Conservation (phyloP, 2,797 vertebrate genomes). For the Chromobotia macracanthus region DNA sequence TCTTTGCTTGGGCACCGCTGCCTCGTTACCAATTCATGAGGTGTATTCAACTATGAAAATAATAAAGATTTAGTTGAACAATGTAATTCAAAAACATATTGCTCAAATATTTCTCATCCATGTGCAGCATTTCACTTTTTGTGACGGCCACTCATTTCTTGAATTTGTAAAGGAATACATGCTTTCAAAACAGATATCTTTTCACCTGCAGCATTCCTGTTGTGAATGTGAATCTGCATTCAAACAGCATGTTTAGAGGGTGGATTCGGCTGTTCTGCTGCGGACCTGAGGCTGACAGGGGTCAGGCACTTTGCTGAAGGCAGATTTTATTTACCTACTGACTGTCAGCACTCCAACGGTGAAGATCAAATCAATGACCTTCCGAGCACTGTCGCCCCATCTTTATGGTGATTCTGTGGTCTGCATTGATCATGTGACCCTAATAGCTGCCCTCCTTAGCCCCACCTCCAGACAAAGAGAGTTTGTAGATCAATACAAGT, state of each 20-base stretch:
- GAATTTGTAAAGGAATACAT: not conserved
- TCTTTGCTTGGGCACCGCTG: constrained; percentile 24
- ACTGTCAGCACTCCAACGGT: constrained; percentile 23
- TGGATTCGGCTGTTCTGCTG: constrained; percentile 6
- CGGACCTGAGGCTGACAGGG: constrained; percentile 18
- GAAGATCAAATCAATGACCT: constrained; percentile 38
- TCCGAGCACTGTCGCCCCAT: not conserved
- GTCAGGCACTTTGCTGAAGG: constrained; percentile 18
- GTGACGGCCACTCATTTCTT: not conserved
- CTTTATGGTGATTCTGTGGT: constrained; percentile 7
- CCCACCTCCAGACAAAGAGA: constrained; percentile 8
- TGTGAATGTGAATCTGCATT: not conserved
- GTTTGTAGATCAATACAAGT: constrained; percentile 18
- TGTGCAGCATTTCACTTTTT: not conserved
- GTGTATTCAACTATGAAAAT: constrained; percentile 33
- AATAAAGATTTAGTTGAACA: constrained; percentile 41
- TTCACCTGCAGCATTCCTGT: not conserved
- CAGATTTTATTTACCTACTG: not conserved
- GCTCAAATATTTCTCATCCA: constrained; percentile 13
- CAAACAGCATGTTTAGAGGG: not conserved
- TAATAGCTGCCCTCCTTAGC: constrained; percentile 29
- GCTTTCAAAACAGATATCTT: constrained; percentile 9
- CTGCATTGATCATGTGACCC: constrained; percentile 34
- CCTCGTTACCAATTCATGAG: constrained; percentile 36
- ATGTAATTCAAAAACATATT: constrained; percentile 37